Conservation (phyloP, 1,140 invertebrate species). For the Metaphire vulgaris region DNA sequence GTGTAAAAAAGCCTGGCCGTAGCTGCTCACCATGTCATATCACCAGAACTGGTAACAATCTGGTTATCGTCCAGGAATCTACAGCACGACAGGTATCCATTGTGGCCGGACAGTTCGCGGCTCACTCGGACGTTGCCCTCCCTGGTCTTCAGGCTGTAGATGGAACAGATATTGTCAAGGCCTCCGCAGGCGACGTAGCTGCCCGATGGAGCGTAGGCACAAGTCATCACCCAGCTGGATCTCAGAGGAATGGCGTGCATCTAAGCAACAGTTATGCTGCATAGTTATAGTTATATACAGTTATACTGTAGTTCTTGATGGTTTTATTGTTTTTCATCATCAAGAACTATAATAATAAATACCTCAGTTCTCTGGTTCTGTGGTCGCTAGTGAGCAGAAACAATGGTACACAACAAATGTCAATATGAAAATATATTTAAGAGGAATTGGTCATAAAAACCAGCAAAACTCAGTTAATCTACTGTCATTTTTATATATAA, state of each 20-base stretch:
- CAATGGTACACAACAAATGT: background rate
- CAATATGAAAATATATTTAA: no score
- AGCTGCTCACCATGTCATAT: conserved; percentile 85
- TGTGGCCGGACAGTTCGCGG: conserved; percentile 91
- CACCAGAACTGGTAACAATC: conserved; percentile 94
- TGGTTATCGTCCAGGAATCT: conserved; percentile 97
- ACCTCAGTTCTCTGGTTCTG: no score
- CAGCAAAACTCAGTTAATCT: no score
- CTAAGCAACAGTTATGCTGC: conserved; percentile 9
- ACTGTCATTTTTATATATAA: no score
- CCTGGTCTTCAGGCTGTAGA: conserved; percentile 56
- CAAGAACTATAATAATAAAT: no score
- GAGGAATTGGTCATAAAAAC: no score
- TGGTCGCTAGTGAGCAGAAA: no score
- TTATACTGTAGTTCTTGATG: no score
- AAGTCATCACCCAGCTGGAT: conserved; percentile 99
- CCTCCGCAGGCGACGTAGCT: conserved; percentile 96
- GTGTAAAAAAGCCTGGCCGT: no score
- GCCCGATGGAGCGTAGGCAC: conserved; percentile 94
- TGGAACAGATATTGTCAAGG: conserved; percentile 97
- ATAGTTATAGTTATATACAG: no score
- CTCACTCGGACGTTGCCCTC: conserved; percentile 81
- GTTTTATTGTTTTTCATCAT: no score
- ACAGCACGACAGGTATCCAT: conserved; percentile 95
- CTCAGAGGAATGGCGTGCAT: conserved; percentile 57